These are phyloP conservation scores for Actinia equina DNA, from an alignment of 64 coral and sea anemone species.

Conservation along the genomic window DNA sequence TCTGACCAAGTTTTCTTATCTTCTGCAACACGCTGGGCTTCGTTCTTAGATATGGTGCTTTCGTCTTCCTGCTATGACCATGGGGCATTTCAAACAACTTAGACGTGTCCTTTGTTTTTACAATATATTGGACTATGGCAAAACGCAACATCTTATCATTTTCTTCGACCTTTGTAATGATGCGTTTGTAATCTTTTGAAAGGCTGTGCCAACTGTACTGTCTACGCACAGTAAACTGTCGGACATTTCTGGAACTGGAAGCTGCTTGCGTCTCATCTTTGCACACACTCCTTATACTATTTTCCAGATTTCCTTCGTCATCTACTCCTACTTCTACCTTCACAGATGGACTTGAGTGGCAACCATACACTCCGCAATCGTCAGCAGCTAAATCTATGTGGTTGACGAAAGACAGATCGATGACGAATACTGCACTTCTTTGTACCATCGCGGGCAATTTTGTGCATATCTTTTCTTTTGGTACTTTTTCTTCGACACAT, in stretches of 20 bases:
- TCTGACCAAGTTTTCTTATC: neutral
- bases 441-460: no score
- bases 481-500: no score
- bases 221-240: constrained; percentile 24
- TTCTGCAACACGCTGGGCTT: constrained; percentile 34
- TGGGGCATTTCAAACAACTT: neutral
- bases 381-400: neutral
- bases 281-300: neutral
- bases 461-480: no score
- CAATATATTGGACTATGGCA: constrained; percentile 37
- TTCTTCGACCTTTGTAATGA: constrained; percentile 35
- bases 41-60: neutral
- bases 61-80: neutral
- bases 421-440: no score
- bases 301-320: constrained; percentile 12
- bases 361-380: constrained; percentile 38
- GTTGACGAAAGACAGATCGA: no score
- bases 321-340: constrained; percentile 3
- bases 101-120: neutral
- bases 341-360: constrained; percentile 36
- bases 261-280: neutral
- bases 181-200: constrained; percentile 14
- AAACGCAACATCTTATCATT: neutral
- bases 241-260: neutral
- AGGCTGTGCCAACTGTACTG: constrained; percentile 38